phyloP scores from a whole-genome alignment of 2,888 invertebrate genomes.

The Cephus spinipes region DNA sequence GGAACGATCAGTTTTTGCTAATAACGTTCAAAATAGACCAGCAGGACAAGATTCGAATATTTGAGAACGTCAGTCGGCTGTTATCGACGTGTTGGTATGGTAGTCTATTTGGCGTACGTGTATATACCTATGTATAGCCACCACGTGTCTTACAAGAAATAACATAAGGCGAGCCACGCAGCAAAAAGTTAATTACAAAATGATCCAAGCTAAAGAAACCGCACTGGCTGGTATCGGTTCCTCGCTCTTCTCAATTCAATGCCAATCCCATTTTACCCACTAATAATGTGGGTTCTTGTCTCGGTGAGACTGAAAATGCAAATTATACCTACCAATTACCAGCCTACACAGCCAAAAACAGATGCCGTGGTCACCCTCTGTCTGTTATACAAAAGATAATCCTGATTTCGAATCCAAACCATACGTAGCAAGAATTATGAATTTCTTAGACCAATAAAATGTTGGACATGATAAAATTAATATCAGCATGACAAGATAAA shows the following conservation, averaged over 20 bases:
- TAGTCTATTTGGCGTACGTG: neutral
- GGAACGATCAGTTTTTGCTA: neutral
- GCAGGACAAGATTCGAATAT: neutral
- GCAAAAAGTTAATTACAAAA: constrained; percentile 60
- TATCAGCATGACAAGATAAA: neutral
- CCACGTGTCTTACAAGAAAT: neutral
- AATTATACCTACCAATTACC: constrained; percentile 54
- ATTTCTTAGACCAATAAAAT: neutral
- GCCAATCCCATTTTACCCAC: constrained; percentile 47
- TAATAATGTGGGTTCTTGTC: constrained; percentile 61
- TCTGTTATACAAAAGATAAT: constrained; percentile 28
- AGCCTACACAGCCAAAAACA: constrained; percentile 36
- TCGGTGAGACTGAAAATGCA: constrained; percentile 56
- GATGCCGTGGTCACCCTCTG: constrained; percentile 35
- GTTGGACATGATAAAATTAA: neutral
- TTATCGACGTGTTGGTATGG: neutral
- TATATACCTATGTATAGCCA: neutral
- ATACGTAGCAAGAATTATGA: neutral
- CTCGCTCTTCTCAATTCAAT: constrained; percentile 40
- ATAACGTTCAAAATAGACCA: neutral
- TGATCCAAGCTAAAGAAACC: constrained; percentile 47
- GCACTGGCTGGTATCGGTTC: constrained; percentile 20
- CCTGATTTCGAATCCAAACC: neutral
- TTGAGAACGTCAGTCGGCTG: neutral
- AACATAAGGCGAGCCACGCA: constrained; percentile 21